A percentile compares a stretch with the other conserved stretches of the same genome.
Evolutionary conservation across 2,113 vertebrate species (phyloP).

Genomic region (Pteropus alecto): DNA sequence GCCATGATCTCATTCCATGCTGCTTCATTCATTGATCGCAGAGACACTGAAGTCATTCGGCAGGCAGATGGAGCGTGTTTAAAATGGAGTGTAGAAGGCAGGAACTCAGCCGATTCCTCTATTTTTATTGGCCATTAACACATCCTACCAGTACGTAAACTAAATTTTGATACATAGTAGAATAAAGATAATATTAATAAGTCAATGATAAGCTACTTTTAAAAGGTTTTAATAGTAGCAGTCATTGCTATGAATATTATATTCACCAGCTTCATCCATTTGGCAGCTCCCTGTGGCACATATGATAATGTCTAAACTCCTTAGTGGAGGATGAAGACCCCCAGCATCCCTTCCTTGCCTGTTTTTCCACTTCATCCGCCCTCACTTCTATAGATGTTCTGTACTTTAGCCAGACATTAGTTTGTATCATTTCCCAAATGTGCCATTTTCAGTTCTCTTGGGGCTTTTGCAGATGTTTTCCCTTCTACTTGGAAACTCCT

Average conservation of each 20-base stretch:
- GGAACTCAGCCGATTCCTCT: not conserved
- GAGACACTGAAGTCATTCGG: not conserved
- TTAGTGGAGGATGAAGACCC: not conserved
- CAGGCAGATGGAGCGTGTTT: not conserved
- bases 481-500: not conserved
- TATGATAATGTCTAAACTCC: not conserved
- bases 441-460: not conserved
- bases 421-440: not conserved
- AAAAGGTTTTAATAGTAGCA: not conserved
- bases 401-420: not conserved
- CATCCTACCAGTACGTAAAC: not conserved
- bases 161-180: conserved; percentile 21
- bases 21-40: not conserved
- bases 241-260: not conserved
- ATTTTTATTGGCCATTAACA: not conserved
- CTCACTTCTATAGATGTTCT: not conserved
- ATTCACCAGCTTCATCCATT: not conserved
- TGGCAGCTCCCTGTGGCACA: not conserved
- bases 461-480: not conserved
- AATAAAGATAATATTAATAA: conserved; percentile 2
- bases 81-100: not conserved
- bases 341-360: not conserved
- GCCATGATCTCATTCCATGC: not conserved
- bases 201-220: conserved; percentile 17
- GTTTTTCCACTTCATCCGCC: not conserved